Percentiles rank a stretch among this genome's conserved stretches.
These are phyloP conservation scores for Stenurella melanura DNA, from an alignment of 2,888 invertebrate genomes.

Conservation along the genomic window DNA sequence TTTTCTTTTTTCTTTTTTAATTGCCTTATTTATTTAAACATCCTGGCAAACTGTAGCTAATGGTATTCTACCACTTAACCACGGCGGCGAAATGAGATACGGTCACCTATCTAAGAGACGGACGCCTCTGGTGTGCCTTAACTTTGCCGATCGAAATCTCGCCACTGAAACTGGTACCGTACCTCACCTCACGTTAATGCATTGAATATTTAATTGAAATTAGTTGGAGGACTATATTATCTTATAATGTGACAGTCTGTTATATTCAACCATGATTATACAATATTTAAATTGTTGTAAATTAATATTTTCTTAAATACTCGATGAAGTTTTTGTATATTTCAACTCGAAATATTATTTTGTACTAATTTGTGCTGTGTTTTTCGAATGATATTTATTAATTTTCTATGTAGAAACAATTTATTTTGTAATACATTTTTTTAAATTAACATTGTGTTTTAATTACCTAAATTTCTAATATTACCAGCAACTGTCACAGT, in stretches of 20 bases:
- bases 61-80: no score
- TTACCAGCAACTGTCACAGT: conserved; percentile 13
- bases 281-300: neutral
- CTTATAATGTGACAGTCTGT: neutral
- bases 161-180: no score
- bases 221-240: neutral
- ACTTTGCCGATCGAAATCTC: no score
- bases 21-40: no score
- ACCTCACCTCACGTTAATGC: no score
- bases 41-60: no score
- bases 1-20: no score
- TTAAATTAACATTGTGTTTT: conserved; percentile 1
- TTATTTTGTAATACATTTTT: conserved; percentile 17
- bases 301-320: neutral
- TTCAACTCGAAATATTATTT: neutral
- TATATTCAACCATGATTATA: neutral
- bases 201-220: neutral
- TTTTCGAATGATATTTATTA: conserved; percentile 12
- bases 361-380: neutral
- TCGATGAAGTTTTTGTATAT: neutral
- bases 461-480: neutral
- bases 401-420: neutral
- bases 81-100: no score
- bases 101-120: no score
- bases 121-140: no score